Conservation (phyloP, 2,888 invertebrate species). For the Furcula furcula region DNA sequence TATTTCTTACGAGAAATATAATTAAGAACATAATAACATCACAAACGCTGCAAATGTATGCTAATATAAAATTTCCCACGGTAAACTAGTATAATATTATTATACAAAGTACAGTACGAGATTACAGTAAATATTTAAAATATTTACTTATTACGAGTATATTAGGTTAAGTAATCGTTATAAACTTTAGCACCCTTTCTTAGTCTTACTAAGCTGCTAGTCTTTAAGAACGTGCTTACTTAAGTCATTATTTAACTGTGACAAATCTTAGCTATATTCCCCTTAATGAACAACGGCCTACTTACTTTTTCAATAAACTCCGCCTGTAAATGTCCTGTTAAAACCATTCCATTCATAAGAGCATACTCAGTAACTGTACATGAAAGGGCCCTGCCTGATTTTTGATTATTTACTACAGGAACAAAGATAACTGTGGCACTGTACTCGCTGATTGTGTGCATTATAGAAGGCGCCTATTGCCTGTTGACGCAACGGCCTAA, state of each 20-base stretch:
- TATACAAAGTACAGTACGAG: not conserved
- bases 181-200: slow-evolving; percentile 26
- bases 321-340: no score
- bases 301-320: no score
- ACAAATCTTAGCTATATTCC: no score
- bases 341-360: no score
- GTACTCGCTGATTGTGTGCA: not conserved
- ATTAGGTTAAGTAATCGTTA: slow-evolving; percentile 8
- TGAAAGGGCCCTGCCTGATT: no score
- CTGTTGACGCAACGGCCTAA: slow-evolving; percentile 1
- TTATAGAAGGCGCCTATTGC: not conserved
- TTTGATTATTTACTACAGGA: no score
- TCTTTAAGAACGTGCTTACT: slow-evolving; percentile 25
- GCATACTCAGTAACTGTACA: no score
- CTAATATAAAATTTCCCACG: not conserved
- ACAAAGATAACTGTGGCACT: no score
- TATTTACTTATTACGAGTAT: not conserved
- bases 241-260: slow-evolving; percentile 9
- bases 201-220: slow-evolving; percentile 25
- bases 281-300: no score
- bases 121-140: not conserved
- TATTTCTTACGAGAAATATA: not conserved
- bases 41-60: not conserved
- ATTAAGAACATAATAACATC: not conserved
- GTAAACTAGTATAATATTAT: not conserved